Conservation (phyloP, 1,140 invertebrate species). For the Anthonomus grandis region DNA sequence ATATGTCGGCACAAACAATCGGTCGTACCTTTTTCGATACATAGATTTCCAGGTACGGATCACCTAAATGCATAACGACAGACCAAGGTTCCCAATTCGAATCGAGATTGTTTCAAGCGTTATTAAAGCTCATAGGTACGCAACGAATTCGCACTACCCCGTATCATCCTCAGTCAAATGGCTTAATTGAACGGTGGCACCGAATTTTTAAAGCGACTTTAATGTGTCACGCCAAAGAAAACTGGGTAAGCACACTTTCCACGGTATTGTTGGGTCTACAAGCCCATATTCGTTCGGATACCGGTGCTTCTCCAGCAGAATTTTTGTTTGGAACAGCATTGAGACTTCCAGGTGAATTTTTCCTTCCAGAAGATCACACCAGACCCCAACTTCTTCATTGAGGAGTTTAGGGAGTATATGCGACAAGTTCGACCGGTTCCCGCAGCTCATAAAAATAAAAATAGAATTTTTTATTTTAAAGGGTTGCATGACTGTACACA, state of each 20-base stretch:
- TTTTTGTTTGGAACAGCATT: conserved; percentile 38
- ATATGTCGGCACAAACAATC: conserved; percentile 43
- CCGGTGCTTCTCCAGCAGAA: conserved; percentile 39
- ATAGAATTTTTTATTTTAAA: neutral
- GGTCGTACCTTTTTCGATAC: conserved; percentile 32
- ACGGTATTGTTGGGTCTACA: conserved; percentile 32
- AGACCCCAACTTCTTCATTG: neutral
- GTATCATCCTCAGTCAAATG: conserved; percentile 34
- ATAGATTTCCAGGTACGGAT: conserved; percentile 47
- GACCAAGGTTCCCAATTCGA: conserved; percentile 50
- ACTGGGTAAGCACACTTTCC: conserved; percentile 26
- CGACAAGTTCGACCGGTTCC: neutral
- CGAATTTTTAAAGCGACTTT: conserved; percentile 37
- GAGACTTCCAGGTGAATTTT: conserved; percentile 35
- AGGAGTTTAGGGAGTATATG: neutral
- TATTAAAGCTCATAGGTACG: neutral
- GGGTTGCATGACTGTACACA: conserved; percentile 1
- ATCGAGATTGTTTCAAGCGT: conserved; percentile 6
- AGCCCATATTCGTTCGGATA: conserved; percentile 30
- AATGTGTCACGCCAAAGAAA: neutral
- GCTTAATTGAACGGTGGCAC: conserved; percentile 41
- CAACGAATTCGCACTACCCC: conserved; percentile 4
- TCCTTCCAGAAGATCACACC: neutral
- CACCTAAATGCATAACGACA: conserved; percentile 43
- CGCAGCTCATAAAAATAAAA: neutral